These are phyloP conservation scores for Ischnus inquisitorius DNA, from an alignment of 2,888 invertebrate species.

Conservation along the genomic window DNA sequence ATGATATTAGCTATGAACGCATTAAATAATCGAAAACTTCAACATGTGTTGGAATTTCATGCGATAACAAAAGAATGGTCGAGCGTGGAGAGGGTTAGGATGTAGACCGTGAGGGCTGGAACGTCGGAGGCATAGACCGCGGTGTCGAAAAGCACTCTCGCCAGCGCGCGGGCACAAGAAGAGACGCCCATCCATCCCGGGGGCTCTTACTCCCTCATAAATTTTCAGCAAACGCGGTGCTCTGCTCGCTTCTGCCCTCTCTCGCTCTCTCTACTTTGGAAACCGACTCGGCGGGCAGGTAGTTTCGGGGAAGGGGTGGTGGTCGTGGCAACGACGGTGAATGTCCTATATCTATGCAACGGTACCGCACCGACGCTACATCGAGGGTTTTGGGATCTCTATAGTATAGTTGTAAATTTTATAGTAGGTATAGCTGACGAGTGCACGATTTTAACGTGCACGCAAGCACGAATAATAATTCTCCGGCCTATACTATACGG, in stretches of 20 bases:
- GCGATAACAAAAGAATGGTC: constrained; percentile 41
- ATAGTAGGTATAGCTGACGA: constrained; percentile 21
- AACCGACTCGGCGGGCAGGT: constrained; percentile 50
- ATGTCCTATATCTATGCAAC: constrained; percentile 14
- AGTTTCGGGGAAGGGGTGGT: constrained; percentile 33
- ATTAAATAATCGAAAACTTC: not conserved
- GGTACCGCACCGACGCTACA: constrained; percentile 29
- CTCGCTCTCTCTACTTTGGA: constrained; percentile 54
- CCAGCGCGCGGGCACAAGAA: constrained; percentile 22
- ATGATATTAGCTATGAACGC: too few relatives aligned
- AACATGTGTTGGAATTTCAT: constrained; percentile 24
- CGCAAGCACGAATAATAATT: constrained; percentile 48
- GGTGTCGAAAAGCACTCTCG: constrained; percentile 67
- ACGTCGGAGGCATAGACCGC: constrained; percentile 48
- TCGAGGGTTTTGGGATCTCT: constrained; percentile 18
- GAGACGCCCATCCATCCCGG: constrained; percentile 63
- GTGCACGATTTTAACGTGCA: constrained; percentile 39
- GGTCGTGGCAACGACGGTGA: constrained; percentile 14
- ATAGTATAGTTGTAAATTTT: not conserved
- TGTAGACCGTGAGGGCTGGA: not conserved
- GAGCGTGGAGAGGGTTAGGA: constrained; percentile 18
- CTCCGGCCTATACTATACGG: not conserved
- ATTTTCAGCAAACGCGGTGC: constrained; percentile 63
- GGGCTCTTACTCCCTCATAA: constrained; percentile 66
- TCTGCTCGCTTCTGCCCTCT: constrained; percentile 31